phyloP scores from a whole-genome alignment of 2,888 invertebrate genomes.

The Ceraclea dissimilis region DNA sequence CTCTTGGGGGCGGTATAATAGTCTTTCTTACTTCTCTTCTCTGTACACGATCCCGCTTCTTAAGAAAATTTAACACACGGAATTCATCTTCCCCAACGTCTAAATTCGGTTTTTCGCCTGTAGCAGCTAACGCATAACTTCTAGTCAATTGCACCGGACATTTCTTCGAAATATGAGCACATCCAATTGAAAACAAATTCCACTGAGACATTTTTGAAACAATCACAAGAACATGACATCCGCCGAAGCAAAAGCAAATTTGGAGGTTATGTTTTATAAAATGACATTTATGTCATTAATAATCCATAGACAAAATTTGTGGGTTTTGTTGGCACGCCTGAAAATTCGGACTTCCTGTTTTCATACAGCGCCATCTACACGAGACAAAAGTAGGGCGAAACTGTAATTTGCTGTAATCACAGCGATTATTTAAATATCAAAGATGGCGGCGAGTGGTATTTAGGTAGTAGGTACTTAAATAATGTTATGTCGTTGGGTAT shows the following conservation, averaged over 20 bases:
- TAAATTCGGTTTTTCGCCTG: not conserved
- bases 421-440: no score
- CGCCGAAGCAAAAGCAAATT: not conserved
- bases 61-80: slow-evolving; percentile 45
- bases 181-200: not conserved
- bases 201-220: not conserved
- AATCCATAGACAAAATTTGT: no score
- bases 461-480: no score
- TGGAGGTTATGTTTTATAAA: not conserved
- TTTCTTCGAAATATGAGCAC: not conserved
- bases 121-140: slow-evolving; percentile 2
- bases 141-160: not conserved
- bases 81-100: slow-evolving; percentile 43
- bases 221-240: not conserved
- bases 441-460: no score
- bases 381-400: no score
- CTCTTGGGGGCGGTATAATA: slow-evolving; percentile 42
- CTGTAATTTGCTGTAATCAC: no score
- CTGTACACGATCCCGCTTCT: slow-evolving; percentile 35
- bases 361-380: no score
- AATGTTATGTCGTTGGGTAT: no score
- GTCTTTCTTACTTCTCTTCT: slow-evolving; percentile 31
- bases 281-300: no score
- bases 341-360: no score
- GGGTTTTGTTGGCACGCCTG: no score